These are phyloP conservation scores for Holothuria glaberrima DNA, from an alignment of 35 echinoderm and acorn worm genomes.

Conservation along the genomic window DNA sequence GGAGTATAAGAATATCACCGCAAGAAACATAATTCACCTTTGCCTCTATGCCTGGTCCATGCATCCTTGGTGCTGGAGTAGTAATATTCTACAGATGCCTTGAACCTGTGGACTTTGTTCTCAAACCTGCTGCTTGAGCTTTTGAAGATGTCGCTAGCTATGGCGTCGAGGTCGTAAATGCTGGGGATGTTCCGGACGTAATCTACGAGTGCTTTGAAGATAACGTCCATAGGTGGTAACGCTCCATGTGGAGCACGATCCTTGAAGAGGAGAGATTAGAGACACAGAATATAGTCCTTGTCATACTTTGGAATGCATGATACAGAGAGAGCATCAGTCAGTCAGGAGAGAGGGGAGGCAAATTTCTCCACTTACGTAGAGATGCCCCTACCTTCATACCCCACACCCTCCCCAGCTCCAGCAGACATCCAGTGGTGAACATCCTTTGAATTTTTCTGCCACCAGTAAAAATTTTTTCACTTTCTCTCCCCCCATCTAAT, in stretches of 20 bases:
- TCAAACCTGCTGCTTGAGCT: conserved; percentile 65
- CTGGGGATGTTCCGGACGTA: conserved; percentile 83
- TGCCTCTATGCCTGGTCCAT: conserved; percentile 82
- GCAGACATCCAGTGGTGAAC: too few relatives aligned
- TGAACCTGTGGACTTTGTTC: conserved; percentile 88
- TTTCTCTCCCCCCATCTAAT: too few relatives aligned
- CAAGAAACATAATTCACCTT: conserved; percentile 55
- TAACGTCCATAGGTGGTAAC: conserved; percentile 85
- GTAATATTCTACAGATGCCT: conserved; percentile 94
- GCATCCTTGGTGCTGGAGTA: conserved; percentile 86
- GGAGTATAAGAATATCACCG: neutral
- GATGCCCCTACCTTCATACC: too few relatives aligned
- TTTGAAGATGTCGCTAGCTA: conserved; percentile 88
- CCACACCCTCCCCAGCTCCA: too few relatives aligned
- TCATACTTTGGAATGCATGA: too few relatives aligned
- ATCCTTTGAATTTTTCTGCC: too few relatives aligned
- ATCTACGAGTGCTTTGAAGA: conserved; percentile 67
- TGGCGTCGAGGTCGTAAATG: conserved; percentile 86
- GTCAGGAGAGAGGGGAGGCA: too few relatives aligned
- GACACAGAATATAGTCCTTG: too few relatives aligned
- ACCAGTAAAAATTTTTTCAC: too few relatives aligned
- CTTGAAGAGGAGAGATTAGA: conserved; percentile 14
- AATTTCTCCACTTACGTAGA: too few relatives aligned
- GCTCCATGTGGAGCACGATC: conserved; percentile 81
- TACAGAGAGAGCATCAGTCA: too few relatives aligned